Conservation (phyloP, 1,140 invertebrate species). For the Meloidogyne chitwoodi region DNA sequence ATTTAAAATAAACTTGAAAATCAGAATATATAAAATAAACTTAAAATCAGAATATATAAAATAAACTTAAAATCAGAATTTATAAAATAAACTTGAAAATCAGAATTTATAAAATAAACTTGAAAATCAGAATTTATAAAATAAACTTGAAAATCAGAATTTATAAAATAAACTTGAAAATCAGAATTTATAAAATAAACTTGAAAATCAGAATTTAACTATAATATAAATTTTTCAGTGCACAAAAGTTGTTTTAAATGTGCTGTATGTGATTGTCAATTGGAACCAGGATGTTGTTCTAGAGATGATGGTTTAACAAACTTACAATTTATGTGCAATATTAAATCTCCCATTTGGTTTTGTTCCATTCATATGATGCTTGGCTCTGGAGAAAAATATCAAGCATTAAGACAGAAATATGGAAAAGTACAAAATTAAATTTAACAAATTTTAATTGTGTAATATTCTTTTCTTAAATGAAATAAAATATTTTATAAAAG, state of each 20-base stretch:
- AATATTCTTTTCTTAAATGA: no score
- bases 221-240: constrained; percentile 8
- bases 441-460: no score
- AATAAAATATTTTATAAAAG: no score
- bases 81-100: neutral
- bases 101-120: neutral
- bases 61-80: no score
- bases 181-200: no score
- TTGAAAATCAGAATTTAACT: no score
- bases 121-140: no score
- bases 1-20: neutral
- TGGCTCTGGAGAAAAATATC: constrained; percentile 21
- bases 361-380: constrained; percentile 18
- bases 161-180: neutral
- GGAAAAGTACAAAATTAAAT: constrained; percentile 1
- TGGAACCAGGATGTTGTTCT: constrained; percentile 18
- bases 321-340: constrained; percentile 10
- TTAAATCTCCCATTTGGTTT: constrained; percentile 14
- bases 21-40: neutral
- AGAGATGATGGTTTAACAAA: constrained; percentile 19
- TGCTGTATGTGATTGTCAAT: constrained; percentile 19
- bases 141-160: no score
- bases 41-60: neutral
- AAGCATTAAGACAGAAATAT: constrained; percentile 20
- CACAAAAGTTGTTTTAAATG: constrained; percentile 23